These are phyloP conservation scores for Pomatorhinus ruficollis DNA, from an alignment of 2,113 vertebrate species.

Conservation along the genomic window DNA sequence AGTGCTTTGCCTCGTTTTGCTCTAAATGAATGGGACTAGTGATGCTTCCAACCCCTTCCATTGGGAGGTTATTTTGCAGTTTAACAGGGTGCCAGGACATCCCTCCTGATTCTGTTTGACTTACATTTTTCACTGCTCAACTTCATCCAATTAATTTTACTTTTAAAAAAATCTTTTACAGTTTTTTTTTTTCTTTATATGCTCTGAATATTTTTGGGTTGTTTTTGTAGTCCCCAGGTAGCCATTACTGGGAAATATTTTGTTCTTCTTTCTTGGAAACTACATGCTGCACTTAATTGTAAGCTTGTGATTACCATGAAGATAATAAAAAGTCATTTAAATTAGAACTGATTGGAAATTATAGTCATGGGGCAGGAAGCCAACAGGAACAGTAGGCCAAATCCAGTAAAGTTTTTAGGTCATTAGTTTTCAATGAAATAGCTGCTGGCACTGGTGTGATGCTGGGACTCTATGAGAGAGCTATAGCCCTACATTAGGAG, in stretches of 20 bases:
- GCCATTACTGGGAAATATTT: not conserved
- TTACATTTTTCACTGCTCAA: not conserved
- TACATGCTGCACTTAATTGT: not conserved
- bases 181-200: not conserved
- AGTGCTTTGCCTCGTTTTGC: not conserved
- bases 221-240: not conserved
- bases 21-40: not conserved
- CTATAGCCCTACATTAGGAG: not conserved
- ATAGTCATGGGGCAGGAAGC: not conserved
- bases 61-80: not conserved
- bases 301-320: not conserved
- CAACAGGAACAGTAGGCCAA: not conserved
- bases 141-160: not conserved
- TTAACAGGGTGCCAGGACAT: not conserved
- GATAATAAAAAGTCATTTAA: constrained; percentile 28
- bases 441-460: not conserved
- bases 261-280: not conserved
- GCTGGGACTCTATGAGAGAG: not conserved
- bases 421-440: not conserved
- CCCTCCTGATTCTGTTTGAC: not conserved
- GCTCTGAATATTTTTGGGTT: not conserved
- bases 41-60: not conserved
- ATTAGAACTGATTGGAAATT: not conserved
- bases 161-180: not conserved
- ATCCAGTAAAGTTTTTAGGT: not conserved